Evolutionary conservation across 2,888 invertebrate species (phyloP).

Genomic region (Thymelicus acteon): DNA sequence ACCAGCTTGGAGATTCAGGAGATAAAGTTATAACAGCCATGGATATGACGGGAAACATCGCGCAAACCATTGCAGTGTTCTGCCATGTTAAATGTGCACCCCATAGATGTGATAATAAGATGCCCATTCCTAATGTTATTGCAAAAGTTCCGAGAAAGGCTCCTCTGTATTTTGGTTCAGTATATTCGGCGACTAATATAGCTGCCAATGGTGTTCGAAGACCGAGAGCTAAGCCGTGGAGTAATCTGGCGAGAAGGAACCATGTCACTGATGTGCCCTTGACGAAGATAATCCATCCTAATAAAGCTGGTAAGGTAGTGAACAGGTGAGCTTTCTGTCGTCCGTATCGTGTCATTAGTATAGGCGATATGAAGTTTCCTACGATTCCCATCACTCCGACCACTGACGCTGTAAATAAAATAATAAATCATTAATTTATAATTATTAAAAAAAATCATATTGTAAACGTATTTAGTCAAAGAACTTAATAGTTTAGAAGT

Average conservation of each 20-base stretch:
- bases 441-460: background rate
- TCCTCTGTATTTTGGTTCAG: conserved; percentile 86
- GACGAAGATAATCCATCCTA: conserved; percentile 78
- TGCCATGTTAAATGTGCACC: conserved; percentile 87
- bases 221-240: conserved; percentile 82
- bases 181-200: conserved; percentile 85
- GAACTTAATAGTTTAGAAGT: background rate
- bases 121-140: conserved; percentile 86
- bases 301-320: conserved; percentile 75
- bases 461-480: background rate
- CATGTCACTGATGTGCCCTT: conserved; percentile 70
- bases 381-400: conserved; percentile 79
- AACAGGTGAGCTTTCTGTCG: conserved; percentile 84
- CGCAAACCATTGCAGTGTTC: conserved; percentile 82
- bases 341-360: conserved; percentile 85
- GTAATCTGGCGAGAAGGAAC: conserved; percentile 71
- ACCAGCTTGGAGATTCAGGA: conserved; percentile 88
- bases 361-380: conserved; percentile 76
- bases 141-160: conserved; percentile 86
- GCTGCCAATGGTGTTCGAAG: conserved; percentile 81
- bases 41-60: conserved; percentile 75
- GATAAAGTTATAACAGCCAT: conserved; percentile 76
- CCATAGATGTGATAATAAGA: conserved; percentile 86
- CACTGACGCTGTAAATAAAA: conserved; percentile 67
- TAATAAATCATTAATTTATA: background rate